These are phyloP conservation scores for Ormyrus labotus DNA, from an alignment of 2,888 invertebrate species.

Conservation along the genomic window DNA sequence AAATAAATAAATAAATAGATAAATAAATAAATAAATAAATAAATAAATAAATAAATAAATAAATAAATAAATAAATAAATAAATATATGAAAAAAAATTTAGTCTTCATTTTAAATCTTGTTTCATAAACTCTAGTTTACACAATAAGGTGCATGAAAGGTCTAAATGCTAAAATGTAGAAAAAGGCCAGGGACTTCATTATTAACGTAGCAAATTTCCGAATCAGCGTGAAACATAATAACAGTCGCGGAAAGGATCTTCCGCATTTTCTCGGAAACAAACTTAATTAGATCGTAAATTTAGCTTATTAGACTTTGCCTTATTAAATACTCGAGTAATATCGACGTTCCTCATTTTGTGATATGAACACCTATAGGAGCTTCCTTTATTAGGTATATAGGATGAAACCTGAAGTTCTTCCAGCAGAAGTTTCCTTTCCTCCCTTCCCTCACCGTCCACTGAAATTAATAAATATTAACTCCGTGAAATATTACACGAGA, in stretches of 20 bases:
- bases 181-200: not conserved
- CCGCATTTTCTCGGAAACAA: slow-evolving; percentile 11
- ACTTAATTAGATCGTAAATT: slow-evolving; percentile 52
- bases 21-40: no score
- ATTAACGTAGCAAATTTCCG: slow-evolving; percentile 7
- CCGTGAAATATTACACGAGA: not conserved
- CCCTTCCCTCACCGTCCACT: not conserved
- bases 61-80: no score
- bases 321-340: slow-evolving; percentile 47
- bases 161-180: no score
- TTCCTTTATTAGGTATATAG: slow-evolving; percentile 17
- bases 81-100: no score
- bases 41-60: no score
- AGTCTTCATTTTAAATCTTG: no score
- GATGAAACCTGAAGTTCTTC: not conserved
- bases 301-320: slow-evolving; percentile 32
- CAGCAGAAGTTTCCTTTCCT: not conserved
- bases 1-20: no score
- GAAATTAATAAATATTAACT: slow-evolving; percentile 11
- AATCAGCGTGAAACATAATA: slow-evolving; percentile 36
- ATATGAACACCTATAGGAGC: slow-evolving; percentile 19
- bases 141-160: no score
- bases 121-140: no score
- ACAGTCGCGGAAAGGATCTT: not conserved
- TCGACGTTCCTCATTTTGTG: slow-evolving; percentile 40